phyloP scores from a whole-genome alignment of 1,140 invertebrate species.

The Sminthurides bifidus region DNA sequence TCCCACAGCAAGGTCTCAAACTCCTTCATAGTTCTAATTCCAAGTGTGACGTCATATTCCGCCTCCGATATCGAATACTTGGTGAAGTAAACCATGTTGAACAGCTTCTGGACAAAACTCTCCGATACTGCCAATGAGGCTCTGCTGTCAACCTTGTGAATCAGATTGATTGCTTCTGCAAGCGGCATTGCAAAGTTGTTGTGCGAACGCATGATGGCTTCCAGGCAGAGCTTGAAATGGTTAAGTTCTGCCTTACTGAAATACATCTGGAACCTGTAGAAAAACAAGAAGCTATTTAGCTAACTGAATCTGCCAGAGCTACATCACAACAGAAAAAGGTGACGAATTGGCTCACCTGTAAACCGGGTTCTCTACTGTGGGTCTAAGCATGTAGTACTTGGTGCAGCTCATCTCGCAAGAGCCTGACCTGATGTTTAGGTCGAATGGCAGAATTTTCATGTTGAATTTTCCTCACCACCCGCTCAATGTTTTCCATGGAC shows the following conservation, averaged over 20 bases:
- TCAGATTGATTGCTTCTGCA: conserved; percentile 18
- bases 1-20: conserved; percentile 25
- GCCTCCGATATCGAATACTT: conserved; percentile 5
- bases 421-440: too few relatives aligned
- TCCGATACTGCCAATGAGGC: conserved; percentile 2
- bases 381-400: too few relatives aligned
- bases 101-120: conserved; percentile 21
- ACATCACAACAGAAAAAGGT: too few relatives aligned
- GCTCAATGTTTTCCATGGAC: too few relatives aligned
- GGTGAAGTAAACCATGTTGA: conserved; percentile 17
- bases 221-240: conserved; percentile 15
- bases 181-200: conserved; percentile 15
- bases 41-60: conserved; percentile 21
- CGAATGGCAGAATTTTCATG: too few relatives aligned
- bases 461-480: too few relatives aligned
- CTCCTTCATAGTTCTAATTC: conserved; percentile 20
- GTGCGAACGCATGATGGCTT: conserved; percentile 17
- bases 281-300: too few relatives aligned
- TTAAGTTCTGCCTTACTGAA: conserved; percentile 22
- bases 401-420: too few relatives aligned
- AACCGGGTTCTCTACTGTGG: too few relatives aligned
- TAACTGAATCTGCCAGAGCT: too few relatives aligned
- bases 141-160: conserved; percentile 4
- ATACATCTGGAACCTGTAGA: conserved; percentile 13
- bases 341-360: too few relatives aligned